Conservation (phyloP, 2,113 vertebrate genomes). For the Hoplias malabaricus region DNA sequence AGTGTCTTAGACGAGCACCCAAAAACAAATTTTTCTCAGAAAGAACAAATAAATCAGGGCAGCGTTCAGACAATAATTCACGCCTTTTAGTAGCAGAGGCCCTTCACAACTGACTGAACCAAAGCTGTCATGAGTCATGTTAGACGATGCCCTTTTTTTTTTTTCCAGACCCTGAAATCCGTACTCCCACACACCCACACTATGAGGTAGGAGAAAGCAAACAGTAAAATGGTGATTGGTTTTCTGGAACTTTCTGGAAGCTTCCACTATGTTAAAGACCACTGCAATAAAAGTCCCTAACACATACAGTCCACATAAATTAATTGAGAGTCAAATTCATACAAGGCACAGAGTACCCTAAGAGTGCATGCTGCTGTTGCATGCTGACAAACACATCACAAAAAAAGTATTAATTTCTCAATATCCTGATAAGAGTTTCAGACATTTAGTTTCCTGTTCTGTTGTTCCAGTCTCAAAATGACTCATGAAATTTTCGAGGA, state of each 20-base stretch:
- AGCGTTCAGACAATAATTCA: neutral
- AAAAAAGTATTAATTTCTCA: neutral
- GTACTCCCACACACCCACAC: neutral
- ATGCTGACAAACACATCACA: neutral
- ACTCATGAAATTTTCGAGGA: neutral
- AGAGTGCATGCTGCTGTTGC: neutral
- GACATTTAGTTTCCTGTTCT: neutral
- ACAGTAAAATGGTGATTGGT: neutral
- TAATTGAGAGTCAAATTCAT: neutral
- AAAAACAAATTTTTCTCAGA: no score
- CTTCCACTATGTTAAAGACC: neutral
- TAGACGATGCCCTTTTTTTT: neutral
- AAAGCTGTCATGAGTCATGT: neutral
- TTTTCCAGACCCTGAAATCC: neutral
- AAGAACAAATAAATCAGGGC: neutral
- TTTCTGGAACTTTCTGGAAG: slow-evolving; percentile 3
- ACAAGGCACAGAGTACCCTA: no score
- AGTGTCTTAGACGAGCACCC: neutral
- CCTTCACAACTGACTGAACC: neutral
- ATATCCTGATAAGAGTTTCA: neutral
- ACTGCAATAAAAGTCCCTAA: neutral
- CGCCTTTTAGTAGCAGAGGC: neutral
- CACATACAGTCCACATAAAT: neutral
- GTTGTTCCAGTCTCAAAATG: neutral
- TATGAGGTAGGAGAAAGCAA: neutral